These are phyloP conservation scores for Paralinhomoeus sp. DNA, from an alignment of 2,888 invertebrate species.

Conservation along the genomic window DNA sequence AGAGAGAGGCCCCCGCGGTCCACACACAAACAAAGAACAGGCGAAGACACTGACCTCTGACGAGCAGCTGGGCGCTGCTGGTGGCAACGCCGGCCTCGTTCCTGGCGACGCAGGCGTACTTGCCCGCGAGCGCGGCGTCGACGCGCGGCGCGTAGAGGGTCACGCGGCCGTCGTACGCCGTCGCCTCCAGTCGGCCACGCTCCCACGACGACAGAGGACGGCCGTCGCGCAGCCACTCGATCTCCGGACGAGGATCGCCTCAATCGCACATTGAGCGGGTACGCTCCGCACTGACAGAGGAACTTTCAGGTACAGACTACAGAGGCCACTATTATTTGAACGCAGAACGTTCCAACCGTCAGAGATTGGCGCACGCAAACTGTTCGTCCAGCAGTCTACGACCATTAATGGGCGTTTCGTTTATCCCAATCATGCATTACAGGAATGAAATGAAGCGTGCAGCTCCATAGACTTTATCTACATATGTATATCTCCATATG, in stretches of 20 bases:
- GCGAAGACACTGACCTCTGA: constrained; percentile 18
- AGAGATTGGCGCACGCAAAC: no score
- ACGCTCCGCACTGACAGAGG: background rate
- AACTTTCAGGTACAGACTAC: background rate
- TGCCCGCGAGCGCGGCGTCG: constrained; percentile 36
- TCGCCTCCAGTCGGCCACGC: no score
- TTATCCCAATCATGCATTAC: no score
- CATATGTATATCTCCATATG: no score
- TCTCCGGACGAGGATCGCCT: constrained; percentile 26
- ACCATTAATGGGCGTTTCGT: no score
- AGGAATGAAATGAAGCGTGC: no score
- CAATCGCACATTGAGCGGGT: constrained; percentile 13
- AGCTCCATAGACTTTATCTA: no score
- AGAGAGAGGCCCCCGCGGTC: no score
- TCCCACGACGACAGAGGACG: constrained; percentile 22
- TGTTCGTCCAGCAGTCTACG: no score
- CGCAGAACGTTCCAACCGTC: no score
- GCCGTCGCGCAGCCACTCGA: constrained; percentile 30
- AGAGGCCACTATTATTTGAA: no score
- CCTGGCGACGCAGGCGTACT: constrained; percentile 51
- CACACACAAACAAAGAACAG: no score
- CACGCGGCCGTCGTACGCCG: constrained; percentile 39
- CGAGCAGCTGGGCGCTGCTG: constrained; percentile 23
- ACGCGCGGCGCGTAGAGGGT: constrained; percentile 30
- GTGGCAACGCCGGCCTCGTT: constrained; percentile 35